A percentile compares a stretch with the other conserved stretches of the same genome.
Evolutionary conservation across 35 echinoderm and acorn worm genomes (phyloP).

Genomic region (Apostichopus japonicus): DNA sequence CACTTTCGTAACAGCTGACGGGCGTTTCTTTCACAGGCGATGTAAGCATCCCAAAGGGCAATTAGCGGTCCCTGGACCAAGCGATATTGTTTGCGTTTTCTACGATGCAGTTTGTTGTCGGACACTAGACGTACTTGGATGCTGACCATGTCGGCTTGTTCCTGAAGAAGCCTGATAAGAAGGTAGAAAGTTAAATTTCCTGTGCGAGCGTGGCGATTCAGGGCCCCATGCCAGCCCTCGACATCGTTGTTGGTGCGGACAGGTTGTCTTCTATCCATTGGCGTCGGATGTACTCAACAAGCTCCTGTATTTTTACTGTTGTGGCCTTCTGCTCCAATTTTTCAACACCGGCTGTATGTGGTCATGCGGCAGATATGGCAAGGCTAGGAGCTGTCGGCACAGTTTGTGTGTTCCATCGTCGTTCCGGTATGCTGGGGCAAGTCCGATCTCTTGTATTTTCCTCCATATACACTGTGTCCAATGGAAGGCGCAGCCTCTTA

Average conservation of each 20-base stretch:
- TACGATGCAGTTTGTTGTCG: conserved; percentile 15
- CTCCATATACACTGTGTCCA: conserved; percentile 52
- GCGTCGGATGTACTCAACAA: neutral
- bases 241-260: conserved; percentile 30
- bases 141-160: too few species aligned
- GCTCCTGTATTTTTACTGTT: neutral
- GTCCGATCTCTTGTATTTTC: conserved; percentile 56
- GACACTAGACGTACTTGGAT: too few species aligned
- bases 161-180: too few species aligned
- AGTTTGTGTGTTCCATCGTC: conserved; percentile 32
- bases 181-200: conserved; percentile 34
- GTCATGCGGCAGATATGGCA: conserved; percentile 53
- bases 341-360: conserved; percentile 38
- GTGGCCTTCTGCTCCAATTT: conserved; percentile 5
- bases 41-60: conserved; percentile 19
- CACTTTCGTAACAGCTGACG: too few species aligned
- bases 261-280: conserved; percentile 11
- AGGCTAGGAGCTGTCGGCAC: conserved; percentile 18
- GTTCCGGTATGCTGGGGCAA: conserved; percentile 31
- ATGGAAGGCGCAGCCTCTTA: conserved; percentile 45
- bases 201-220: conserved; percentile 31
- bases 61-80: conserved; percentile 36
- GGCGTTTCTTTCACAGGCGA: conserved; percentile 19
- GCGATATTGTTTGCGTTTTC: conserved; percentile 24
- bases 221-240: conserved; percentile 33